Percentiles rank a stretch among this genome's conserved stretches.
These are phyloP conservation scores for Ganaspis sp. DNA, from an alignment of 1,140 invertebrate genomes.

Conservation along the genomic window DNA sequence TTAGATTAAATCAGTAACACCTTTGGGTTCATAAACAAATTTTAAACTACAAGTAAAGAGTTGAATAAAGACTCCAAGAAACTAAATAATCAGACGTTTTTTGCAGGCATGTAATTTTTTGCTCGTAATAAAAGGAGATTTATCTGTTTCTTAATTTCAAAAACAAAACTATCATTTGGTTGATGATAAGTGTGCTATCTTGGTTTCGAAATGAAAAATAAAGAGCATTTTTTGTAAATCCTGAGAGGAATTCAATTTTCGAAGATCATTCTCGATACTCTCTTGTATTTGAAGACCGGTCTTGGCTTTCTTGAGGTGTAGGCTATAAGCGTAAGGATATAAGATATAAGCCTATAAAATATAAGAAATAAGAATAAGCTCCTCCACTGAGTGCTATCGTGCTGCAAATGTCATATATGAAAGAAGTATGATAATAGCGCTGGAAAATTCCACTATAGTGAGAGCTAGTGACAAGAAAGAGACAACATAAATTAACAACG, in stretches of 20 bases:
- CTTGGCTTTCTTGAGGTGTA: not conserved
- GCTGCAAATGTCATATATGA: conserved; percentile 40
- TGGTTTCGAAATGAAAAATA: not conserved
- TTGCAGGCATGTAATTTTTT: no score
- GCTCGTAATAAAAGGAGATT: no score
- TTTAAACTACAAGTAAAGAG: no score
- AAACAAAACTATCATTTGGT: no score
- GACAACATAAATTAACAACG: conserved; percentile 29
- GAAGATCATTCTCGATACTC: not conserved
- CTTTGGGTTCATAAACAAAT: no score
- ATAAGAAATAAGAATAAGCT: conserved; percentile 7
- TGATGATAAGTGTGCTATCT: not conserved
- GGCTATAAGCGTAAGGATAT: conserved; percentile 16
- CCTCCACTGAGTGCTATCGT: not conserved
- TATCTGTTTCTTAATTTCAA: no score
- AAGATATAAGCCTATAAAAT: conserved; percentile 19
- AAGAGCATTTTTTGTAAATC: not conserved
- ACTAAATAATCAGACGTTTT: no score
- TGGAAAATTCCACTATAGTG: conserved; percentile 49
- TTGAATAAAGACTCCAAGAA: no score
- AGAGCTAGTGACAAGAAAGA: not conserved
- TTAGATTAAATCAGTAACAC: no score
- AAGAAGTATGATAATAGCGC: conserved; percentile 32
- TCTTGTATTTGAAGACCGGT: conserved; percentile 11
- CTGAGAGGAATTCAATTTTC: conserved; percentile 1